A percentile compares a stretch with the other conserved stretches of the same genome.
phyloP scores from a whole-genome alignment of 2,888 invertebrate genomes.

The Dorcus hopei region DNA sequence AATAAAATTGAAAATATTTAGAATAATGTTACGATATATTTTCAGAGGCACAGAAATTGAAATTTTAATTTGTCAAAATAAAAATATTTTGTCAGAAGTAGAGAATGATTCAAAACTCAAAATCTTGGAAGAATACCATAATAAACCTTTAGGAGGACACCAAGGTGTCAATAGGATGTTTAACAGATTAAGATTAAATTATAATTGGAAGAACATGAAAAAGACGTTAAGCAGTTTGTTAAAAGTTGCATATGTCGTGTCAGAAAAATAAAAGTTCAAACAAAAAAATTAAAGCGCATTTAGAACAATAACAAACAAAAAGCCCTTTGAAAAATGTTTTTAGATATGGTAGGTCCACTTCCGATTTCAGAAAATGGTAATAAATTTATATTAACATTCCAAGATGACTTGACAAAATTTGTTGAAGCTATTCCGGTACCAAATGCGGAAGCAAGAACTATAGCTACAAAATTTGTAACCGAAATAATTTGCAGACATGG shows the following conservation, averaged over 20 bases:
- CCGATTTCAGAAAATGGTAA: conserved; percentile 28
- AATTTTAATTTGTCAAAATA: conserved; percentile 5
- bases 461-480: conserved; percentile 28
- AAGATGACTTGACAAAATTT: conserved; percentile 39
- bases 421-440: conserved; percentile 32
- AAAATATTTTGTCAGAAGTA: neutral
- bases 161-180: conserved; percentile 10
- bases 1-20: conserved; percentile 7
- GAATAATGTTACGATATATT: conserved; percentile 15
- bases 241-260: conserved; percentile 6
- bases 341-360: conserved; percentile 36
- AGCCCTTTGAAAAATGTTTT: conserved; percentile 34
- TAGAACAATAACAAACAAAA: conserved; percentile 34
- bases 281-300: conserved; percentile 32
- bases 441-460: conserved; percentile 33
- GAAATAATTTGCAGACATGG: conserved; percentile 30
- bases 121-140: conserved; percentile 15
- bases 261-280: conserved; percentile 22
- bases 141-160: conserved; percentile 11
- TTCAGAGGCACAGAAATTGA: conserved; percentile 10
- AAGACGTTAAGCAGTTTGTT: conserved; percentile 16
- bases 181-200: conserved; percentile 11
- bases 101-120: neutral
- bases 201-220: conserved; percentile 20
- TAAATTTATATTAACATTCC: conserved; percentile 30